Percentiles rank a stretch among this genome's conserved stretches.
Conservation (phyloP, 2,888 invertebrate genomes). For the Sipha maydis region DNA sequence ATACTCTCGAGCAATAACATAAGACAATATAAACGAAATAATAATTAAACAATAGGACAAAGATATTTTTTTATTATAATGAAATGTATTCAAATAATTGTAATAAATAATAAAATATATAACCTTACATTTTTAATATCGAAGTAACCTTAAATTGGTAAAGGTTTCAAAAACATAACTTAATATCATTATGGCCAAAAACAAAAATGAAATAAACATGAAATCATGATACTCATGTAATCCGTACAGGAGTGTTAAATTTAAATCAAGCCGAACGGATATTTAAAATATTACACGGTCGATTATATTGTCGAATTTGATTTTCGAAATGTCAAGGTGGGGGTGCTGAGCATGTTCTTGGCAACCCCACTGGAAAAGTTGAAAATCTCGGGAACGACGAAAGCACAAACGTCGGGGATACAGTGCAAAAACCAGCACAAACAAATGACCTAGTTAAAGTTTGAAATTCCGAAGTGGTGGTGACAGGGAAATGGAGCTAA, state of each 20-base stretch:
- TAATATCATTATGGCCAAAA: not conserved
- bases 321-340: no score
- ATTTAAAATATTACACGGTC: not conserved
- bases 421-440: no score
- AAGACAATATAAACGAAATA: not conserved
- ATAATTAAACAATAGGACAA: not conserved
- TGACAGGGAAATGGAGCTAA: no score
- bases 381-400: no score
- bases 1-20: not conserved
- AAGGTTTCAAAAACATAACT: not conserved
- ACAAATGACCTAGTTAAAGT: no score
- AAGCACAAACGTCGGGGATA: no score
- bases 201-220: not conserved
- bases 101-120: not conserved
- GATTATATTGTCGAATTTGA: no score
- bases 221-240: not conserved
- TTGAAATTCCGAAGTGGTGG: no score
- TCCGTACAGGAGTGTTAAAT: not conserved
- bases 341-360: no score
- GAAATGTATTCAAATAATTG: slow-evolving; percentile 1
- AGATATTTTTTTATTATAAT: not conserved
- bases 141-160: slow-evolving; percentile 1
- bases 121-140: slow-evolving; percentile 22
- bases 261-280: not conserved
- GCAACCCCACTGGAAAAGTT: no score